Evolutionary conservation across 2,797 vertebrate genomes (phyloP), one percentile per base, ranked within the genome.

Genomic region (Periophthalmus magnuspinnatus): DNA sequence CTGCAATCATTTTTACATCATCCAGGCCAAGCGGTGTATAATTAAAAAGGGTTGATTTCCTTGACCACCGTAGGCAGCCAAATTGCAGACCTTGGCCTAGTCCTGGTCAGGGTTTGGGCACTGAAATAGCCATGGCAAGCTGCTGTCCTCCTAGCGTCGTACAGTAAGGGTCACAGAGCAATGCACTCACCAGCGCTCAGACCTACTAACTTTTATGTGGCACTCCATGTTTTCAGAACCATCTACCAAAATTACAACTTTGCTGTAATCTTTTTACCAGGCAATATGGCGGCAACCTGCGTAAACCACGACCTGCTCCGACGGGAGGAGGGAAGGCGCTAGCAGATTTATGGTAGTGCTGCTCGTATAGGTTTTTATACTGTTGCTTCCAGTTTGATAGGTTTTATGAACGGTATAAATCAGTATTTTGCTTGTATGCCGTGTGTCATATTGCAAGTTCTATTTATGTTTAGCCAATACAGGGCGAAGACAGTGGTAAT

Each of bases 1-100:
- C 91, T 93, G 85, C 92, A 93, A 93, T 94, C 91, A 93, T 92
- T 90, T 93, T 90, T 84, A 87, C 87, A 92, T 93, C 86, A 88
- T 88, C 71, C 84, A 55, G 48, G 84, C 83, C 79, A 85, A 88
- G 85, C 70, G 61, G 78, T 72, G 76, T 90, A 90, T 94, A 94
- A 95, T 94, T 93, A 93, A 86, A 91, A 91, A 90, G 90, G 84
- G 83, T 84, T 89, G 91, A 87, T 89, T 93, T 93, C 81, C 81
- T 89, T 82, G 85, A 91, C 90, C 92, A 86, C 91, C 90, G 90
- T 79, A 84, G 81, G 81, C 79, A 63, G 82, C 90, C 78, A 93
- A 94, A 93, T 93, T 93, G 91, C 83, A 92, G 92, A 88, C 84
- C 81, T 86, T 74, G 86, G 71, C 84, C 79, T 68, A 66, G 75